Base-by-base conservation (phyloP, 2,797 vertebrate genomes). In the Synaphobranchus kaupii region DNA sequence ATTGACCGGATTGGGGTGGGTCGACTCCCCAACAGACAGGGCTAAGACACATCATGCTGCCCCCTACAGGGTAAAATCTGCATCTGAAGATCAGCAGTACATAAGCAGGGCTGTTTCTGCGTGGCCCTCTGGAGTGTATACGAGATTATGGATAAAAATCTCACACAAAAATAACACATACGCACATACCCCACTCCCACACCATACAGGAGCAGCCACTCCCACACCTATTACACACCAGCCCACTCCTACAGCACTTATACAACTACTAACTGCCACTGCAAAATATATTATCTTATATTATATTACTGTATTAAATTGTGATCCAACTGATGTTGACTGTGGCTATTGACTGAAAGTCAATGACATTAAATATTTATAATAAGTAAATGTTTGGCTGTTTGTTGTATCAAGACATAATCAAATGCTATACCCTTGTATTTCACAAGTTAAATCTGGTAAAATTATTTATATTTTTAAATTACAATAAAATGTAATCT, bases 1-100 rank as follows among this genome's bases (percentile, higher is more conserved):
- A 92, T 99, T 0, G 98, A 99, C 93, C 91, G 97, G 86, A 97
- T 99, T 8, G 97, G 97, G 34, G 94, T 94, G 87, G 96, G 94
- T 28, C 96, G 92, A 13, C 94, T 97, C 0, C 92, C 97, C n/a
- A 97, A 88, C 89, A 94, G 93, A 89, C 95, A 96, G 92, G 97
- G 95, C 84, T 98, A 97, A 89, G 83, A 85, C 76, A 28, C 87
- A 60, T 73, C 0, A 52, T 3, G 34, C 0, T 50, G 52, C 84
- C 68, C 76, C 76, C 89, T 84, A 25, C 52, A 22, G 56, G 81
- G 81, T 84, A 84, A 17, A 50, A 82, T 63, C 50, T 47, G 28
- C 60, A 48, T 56, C 50, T 39, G 31, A 1, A 25, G 31, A 76
- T 39, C 12, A 34, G 28, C 71, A 76, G 34, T 1, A 39, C 31